These are phyloP conservation scores for Aporophyla lueneburgensis DNA, from an alignment of 2,888 invertebrate genomes.

Conservation along the genomic window DNA sequence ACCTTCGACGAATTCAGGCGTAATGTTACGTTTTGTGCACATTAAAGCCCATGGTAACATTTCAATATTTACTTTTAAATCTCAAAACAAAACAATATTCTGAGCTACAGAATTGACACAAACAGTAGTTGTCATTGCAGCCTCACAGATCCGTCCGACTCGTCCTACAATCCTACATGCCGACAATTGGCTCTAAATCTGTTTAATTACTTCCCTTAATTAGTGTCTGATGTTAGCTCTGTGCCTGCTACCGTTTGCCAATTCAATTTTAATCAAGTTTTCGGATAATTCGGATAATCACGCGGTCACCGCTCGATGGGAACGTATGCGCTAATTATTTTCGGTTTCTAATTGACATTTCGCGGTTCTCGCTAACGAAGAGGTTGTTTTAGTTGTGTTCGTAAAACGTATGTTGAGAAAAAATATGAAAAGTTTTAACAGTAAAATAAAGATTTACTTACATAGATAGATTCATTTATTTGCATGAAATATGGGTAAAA, in stretches of 20 bases:
- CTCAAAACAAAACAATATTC: background rate
- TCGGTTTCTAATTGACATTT: constrained; percentile 29
- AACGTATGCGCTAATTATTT: constrained; percentile 42
- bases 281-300: constrained; percentile 48
- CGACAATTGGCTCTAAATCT: constrained; percentile 51
- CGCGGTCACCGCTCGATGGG: constrained; percentile 11
- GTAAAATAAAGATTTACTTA: background rate
- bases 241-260: constrained; percentile 26
- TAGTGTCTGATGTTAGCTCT: constrained; percentile 46
- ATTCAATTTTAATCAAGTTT: constrained; percentile 64
- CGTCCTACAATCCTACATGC: constrained; percentile 20
- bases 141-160: background rate
- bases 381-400: background rate
- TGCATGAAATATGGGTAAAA: too few relatives aligned
- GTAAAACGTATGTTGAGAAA: background rate
- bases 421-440: fast-evolving
- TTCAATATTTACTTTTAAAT: background rate
- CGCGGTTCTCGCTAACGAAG: background rate
- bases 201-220: constrained; percentile 56
- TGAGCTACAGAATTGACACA: background rate
- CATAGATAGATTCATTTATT: too few relatives aligned
- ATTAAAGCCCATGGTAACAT: background rate
- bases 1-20: too few relatives aligned
- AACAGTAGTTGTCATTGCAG: constrained; percentile 7
- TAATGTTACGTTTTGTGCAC: too few relatives aligned